A percentile compares a stretch with the other conserved stretches of the same genome.
Conservation (phyloP, 2,113 vertebrate genomes). For the Phycodurus eques region DNA sequence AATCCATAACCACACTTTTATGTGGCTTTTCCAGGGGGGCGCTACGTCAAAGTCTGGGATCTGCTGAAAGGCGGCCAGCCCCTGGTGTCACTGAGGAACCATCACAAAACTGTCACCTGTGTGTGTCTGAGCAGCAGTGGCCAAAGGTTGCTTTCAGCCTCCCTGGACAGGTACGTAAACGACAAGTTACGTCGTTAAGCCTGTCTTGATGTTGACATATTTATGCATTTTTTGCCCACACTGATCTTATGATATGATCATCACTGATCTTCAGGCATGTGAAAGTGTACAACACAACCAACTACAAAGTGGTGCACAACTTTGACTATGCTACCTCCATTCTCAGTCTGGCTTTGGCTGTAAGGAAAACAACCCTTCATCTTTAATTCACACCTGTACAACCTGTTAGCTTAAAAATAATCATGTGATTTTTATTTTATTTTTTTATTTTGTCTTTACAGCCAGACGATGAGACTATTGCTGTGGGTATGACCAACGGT, state of each 20-base stretch:
- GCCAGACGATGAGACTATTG: conserved; percentile 87
- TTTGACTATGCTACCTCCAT: conserved; percentile 90
- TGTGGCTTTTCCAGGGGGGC: conserved; percentile 77
- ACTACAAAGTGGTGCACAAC: conserved; percentile 93
- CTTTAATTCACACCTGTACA: not conserved
- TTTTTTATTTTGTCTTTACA: conserved; percentile 53
- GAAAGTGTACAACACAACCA: conserved; percentile 93
- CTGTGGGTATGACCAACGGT: conserved; percentile 94
- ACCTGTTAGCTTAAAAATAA: too few relatives aligned
- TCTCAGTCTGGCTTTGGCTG: conserved; percentile 88
- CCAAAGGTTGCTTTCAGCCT: conserved; percentile 89
- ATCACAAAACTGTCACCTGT: conserved; percentile 95
- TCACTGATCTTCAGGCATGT: conserved; percentile 80
- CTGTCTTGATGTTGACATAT: not conserved
- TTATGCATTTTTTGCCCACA: not conserved
- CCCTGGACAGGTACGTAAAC: conserved; percentile 84
- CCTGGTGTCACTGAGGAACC: conserved; percentile 91
- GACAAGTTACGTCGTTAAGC: not conserved
- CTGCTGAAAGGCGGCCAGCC: conserved; percentile 90
- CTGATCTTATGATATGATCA: conserved; percentile 14
- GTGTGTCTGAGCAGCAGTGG: conserved; percentile 87
- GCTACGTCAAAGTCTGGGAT: conserved; percentile 95
- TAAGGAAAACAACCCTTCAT: conserved; percentile 67
- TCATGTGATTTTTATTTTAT: not conserved
- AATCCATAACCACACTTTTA: not conserved